Percentiles rank a stretch among this genome's conserved stretches.
Evolutionary conservation across 2,888 invertebrate species (phyloP).

Genomic region (Caenorhabditis afra): DNA sequence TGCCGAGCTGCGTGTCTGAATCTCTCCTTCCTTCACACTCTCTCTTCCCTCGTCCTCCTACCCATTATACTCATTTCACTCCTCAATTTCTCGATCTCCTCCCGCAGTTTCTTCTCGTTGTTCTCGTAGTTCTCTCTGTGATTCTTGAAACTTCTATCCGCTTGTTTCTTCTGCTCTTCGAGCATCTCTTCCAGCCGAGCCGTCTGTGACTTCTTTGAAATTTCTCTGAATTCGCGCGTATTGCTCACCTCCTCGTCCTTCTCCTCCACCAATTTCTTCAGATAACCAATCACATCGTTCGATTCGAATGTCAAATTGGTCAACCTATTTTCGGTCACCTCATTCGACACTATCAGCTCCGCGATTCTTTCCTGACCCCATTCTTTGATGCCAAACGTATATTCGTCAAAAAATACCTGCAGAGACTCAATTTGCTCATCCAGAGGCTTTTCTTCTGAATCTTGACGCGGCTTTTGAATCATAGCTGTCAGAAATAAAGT

Average conservation of each 20-base stretch:
- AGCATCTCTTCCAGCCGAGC: constrained; percentile 60
- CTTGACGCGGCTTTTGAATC: constrained; percentile 32
- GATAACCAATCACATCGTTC: constrained; percentile 65
- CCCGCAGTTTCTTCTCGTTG: constrained; percentile 48
- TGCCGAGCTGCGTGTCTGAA: constrained; percentile 65
- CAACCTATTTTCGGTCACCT: constrained; percentile 52
- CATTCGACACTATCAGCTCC: constrained; percentile 60
- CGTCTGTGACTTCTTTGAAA: constrained; percentile 25
- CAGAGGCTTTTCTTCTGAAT: constrained; percentile 45
- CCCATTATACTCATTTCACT: constrained; percentile 63
- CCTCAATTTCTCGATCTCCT: constrained; percentile 53
- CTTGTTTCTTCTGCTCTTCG: constrained; percentile 37
- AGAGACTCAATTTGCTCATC: constrained; percentile 52
- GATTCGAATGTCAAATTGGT: constrained; percentile 64
- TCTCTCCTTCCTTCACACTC: neutral
- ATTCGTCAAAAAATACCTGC: constrained; percentile 38
- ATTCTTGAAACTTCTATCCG: constrained; percentile 36
- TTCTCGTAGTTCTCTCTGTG: constrained; percentile 33
- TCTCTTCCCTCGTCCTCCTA: constrained; percentile 1
- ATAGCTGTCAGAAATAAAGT: constrained; percentile 3
- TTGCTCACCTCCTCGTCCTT: constrained; percentile 57
- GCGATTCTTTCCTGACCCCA: constrained; percentile 58
- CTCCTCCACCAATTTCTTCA: constrained; percentile 56
- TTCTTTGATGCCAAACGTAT: neutral
- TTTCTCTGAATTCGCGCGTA: neutral